Evolutionary conservation across 2,888 invertebrate genomes (phyloP).

Genomic region (Malachius bipustulatus): DNA sequence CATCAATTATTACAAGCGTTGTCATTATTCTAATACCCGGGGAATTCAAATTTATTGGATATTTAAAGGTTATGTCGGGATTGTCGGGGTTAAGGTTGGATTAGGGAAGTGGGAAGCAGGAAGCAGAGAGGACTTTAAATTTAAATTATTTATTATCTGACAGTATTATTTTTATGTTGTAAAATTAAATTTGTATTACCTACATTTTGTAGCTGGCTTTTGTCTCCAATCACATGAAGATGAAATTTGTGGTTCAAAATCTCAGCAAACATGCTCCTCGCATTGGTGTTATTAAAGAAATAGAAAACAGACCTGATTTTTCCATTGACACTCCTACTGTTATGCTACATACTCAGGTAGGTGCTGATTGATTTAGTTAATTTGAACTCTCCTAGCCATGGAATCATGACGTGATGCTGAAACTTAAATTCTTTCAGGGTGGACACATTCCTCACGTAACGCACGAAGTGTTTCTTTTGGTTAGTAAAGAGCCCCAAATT

Average conservation of each 20-base stretch:
- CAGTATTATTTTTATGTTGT: too few species aligned
- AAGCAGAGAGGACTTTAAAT: too few species aligned
- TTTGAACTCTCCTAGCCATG: not conserved
- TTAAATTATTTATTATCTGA: too few species aligned
- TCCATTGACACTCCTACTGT: constrained; percentile 62
- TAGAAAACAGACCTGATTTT: constrained; percentile 44
- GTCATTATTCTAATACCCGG: too few species aligned
- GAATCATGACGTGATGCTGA: constrained; percentile 8
- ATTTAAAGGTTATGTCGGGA: too few species aligned
- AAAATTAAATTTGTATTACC: too few species aligned
- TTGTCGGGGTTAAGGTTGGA: too few species aligned
- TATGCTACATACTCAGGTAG: constrained; percentile 63
- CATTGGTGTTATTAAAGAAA: constrained; percentile 49
- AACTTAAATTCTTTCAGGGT: constrained; percentile 42
- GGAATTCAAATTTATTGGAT: too few species aligned
- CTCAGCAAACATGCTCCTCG: constrained; percentile 50
- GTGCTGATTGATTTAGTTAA: constrained; percentile 10
- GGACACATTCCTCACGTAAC: constrained; percentile 77
- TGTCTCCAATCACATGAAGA: too few species aligned
- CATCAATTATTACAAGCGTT: too few species aligned
- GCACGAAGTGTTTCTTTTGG: constrained; percentile 57
- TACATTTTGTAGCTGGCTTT: too few species aligned
- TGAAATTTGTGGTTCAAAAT: constrained; percentile 60
- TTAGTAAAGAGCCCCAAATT: constrained; percentile 48
- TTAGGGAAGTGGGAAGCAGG: too few species aligned